Evolutionary conservation across 2,113 vertebrate species (phyloP).

Genomic region (Lipophrys pholis): DNA sequence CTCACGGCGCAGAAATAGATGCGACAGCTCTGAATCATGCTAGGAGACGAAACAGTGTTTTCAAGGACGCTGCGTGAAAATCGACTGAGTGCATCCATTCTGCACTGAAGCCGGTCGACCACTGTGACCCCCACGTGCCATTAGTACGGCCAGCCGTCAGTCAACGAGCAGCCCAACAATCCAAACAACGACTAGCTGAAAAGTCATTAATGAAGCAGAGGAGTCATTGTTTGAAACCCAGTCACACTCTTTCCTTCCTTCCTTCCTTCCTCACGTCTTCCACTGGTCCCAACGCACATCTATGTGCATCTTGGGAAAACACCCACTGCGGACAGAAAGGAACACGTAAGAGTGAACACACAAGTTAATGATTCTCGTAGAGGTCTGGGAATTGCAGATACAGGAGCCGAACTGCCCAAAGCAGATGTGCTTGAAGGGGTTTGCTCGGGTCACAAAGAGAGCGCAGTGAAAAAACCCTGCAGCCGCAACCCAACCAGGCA

Average conservation of each 20-base stretch:
- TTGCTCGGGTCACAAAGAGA: neutral
- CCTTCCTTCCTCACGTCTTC: neutral
- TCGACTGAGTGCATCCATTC: too few relatives aligned
- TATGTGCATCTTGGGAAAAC: neutral
- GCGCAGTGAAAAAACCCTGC: constrained; percentile 11
- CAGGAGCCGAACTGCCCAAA: neutral
- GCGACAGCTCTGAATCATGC: too few relatives aligned
- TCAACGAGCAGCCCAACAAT: too few relatives aligned
- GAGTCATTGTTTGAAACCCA: neutral
- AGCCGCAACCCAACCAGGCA: constrained; percentile 34
- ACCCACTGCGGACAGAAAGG: neutral
- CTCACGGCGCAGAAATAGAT: too few relatives aligned
- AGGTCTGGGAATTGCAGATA: neutral
- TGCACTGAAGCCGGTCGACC: too few relatives aligned
- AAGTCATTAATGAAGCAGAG: neutral
- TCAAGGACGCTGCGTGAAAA: too few relatives aligned
- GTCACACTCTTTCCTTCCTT: neutral
- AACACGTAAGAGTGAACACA: neutral
- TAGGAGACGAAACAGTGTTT: too few relatives aligned
- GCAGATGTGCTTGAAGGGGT: neutral
- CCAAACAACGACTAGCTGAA: too few relatives aligned
- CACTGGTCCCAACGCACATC: neutral
- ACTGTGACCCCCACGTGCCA: too few relatives aligned
- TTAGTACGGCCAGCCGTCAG: too few relatives aligned
- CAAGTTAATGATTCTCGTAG: neutral